These are phyloP conservation scores for Aegotheles bennettii DNA, from an alignment of 2,113 vertebrate genomes.

Conservation along the genomic window DNA sequence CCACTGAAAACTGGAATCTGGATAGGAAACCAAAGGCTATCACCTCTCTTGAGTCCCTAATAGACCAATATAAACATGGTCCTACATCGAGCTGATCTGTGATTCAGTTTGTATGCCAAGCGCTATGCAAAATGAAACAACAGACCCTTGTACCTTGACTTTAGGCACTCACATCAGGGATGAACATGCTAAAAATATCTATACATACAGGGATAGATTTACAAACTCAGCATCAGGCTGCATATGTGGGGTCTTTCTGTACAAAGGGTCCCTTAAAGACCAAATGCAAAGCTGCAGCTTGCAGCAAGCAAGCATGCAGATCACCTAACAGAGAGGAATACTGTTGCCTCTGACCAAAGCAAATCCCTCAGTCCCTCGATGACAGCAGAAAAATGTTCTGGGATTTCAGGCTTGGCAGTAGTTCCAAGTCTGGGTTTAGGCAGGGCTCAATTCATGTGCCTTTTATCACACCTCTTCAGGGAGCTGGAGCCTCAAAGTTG, in stretches of 20 bases:
- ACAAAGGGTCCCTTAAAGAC: slow-evolving; percentile 23
- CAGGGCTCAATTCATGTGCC: slow-evolving; percentile 6
- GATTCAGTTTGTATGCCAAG: slow-evolving; percentile 24
- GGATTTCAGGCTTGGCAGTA: slow-evolving; percentile 14
- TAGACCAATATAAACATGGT: neutral
- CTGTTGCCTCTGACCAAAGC: neutral
- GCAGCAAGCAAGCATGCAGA: neutral
- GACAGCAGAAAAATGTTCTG: slow-evolving; percentile 1
- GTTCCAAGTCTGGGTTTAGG: neutral
- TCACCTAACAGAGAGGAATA: neutral
- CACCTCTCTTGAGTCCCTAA: neutral
- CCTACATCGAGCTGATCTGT: neutral
- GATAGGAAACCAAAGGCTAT: neutral
- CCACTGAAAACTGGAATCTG: neutral
- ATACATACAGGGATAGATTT: slow-evolving; percentile 23
- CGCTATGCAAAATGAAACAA: slow-evolving; percentile 38
- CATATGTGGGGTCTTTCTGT: neutral
- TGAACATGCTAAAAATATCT: slow-evolving; percentile 30
- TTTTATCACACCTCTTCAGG: slow-evolving; percentile 17
- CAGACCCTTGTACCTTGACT: slow-evolving; percentile 17
- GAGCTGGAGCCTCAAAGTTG: slow-evolving; percentile 15
- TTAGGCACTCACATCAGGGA: neutral
- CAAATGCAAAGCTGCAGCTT: slow-evolving; percentile 4
- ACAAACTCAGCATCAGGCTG: slow-evolving; percentile 17
- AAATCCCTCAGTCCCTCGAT: neutral